Evolutionary conservation across 2,797 vertebrate species (phyloP), one percentile per base, ranked within the genome.

Genomic region (Sciurus carolinensis): DNA sequence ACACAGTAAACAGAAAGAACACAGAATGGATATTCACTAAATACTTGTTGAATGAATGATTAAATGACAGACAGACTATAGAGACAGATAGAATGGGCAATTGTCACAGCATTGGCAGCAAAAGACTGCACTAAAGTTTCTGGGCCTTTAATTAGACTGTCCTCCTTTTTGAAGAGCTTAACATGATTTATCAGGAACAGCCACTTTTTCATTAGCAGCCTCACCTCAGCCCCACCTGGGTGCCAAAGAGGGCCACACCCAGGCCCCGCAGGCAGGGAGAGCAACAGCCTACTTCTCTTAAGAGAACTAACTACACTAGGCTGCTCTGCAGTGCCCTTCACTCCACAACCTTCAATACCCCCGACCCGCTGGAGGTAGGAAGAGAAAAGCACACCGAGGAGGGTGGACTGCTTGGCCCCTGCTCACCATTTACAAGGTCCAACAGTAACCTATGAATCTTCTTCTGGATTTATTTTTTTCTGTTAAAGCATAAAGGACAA

Each of bases 401-500:
- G 88, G 42, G 64, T 62, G 85, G 52, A 28, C 13, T 33, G 28
- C 8, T 59, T 75, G 82, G 47, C 50, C 39, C 69, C 24, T 6
- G 2, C 90, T 39, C 67, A 82, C 62, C 83, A 22, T 77, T 92
- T 22, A 54, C 52, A 66, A 22, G 13, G 54, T 75, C 87, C 82
- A 39, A 84, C 18, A 36, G 93, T 71, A 77, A 96, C 89, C 84
- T 77, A 71, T 36, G 80, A 95, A 93, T 82, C 59, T 94, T 90
- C 47, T 20, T 33, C 67, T 88, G 85, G 88, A 79, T 75, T 96
- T 89, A 80, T 79, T 86, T 95, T 93, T 83, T 90, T 91, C 82
- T 95, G 84, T 95, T 75, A 95, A 92, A 89, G 82, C 66, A 72
- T 85, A 88, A 91, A 86, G 66, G 66, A 94, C 39, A 96, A 97